Evolutionary conservation across 2,797 vertebrate species (phyloP), one percentile per base, ranked within the genome.

Genomic region (Phyllotis vaccarum): DNA sequence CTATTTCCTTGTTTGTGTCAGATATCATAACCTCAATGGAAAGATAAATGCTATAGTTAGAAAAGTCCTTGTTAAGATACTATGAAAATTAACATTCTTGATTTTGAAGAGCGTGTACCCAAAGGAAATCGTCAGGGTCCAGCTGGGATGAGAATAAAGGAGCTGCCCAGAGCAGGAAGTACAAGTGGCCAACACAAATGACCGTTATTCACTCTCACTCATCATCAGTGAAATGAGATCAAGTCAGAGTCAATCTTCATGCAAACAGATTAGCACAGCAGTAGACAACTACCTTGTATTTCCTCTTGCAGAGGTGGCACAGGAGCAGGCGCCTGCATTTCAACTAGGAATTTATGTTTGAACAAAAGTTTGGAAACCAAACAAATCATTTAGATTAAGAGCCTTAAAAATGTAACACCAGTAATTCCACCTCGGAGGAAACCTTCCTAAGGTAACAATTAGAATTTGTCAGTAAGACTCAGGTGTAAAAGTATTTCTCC

Each of bases 371-470:
- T 90, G 66, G 34, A 92, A 97, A 54, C 85, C 14, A 92, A 90
- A 87, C 95, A 37, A 90, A 58, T 93, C 22, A 85, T 91, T 88
- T 93, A 31, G 43, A 85, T 89, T 90, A 93, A 24, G 43, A 95
- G 46, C 6, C 43, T 89, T 89, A 60, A 91, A 93, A 89, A n/a
- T 78, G 6, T 78, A 43, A 90, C 72, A 89, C 2, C n/a, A 78
- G 27, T 90, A 72, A 94, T 83, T 87, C 22, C 92, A 58, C 64
- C 60, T 92, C 70, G 58, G 87, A 94, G 29, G 43, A 87, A 80
- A 74, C 40, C 37, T 62, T 89, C 66, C 14, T 83, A 66, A 95
- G 52, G 37, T 8, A 87, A 27, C 52, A 60, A 75, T 88, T 16
- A 86, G 21, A 87, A 52, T 12, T 76, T 12, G 5, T 76, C 29